Percentiles rank a stretch among this genome's conserved stretches.
Evolutionary conservation across 2,888 invertebrate genomes (phyloP).

Genomic region (Meandrusa payeni): DNA sequence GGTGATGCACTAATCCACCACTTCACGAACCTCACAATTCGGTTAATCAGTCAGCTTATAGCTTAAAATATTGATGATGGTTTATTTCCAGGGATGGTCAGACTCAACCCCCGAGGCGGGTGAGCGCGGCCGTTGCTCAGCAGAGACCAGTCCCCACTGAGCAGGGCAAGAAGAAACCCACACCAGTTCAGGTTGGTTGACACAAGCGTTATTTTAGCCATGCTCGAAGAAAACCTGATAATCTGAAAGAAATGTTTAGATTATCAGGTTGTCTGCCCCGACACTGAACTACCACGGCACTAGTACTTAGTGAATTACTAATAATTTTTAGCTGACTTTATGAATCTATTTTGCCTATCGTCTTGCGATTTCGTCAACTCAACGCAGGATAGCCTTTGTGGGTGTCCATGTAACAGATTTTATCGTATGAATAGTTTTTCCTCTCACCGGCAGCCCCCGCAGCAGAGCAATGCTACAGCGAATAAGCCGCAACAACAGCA

Average conservation of each 20-base stretch:
- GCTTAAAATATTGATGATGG: conserved; percentile 20
- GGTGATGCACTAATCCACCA: too few species aligned
- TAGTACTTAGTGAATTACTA: too few species aligned
- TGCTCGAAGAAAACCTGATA: too few species aligned
- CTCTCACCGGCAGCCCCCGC: conserved; percentile 34
- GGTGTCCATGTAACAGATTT: conserved; percentile 2
- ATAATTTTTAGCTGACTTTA: too few species aligned
- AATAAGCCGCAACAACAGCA: conserved; percentile 48
- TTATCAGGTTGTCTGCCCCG: too few species aligned
- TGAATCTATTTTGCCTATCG: too few species aligned
- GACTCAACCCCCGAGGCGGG: conserved; percentile 43
- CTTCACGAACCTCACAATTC: too few species aligned
- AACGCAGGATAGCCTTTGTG: neutral
- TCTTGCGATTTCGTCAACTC: too few species aligned
- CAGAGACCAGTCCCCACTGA: conserved; percentile 68
- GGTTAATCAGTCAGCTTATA: too few species aligned
- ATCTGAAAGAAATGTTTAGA: too few species aligned
- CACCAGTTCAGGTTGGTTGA: conserved; percentile 40
- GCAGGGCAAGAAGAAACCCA: conserved; percentile 47
- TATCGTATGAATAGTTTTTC: conserved; percentile 18
- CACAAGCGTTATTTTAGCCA: too few species aligned
- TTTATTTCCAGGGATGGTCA: conserved; percentile 48
- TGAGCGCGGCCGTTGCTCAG: conserved; percentile 54
- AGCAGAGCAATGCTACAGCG: conserved; percentile 37
- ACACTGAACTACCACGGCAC: too few species aligned